Evolutionary conservation across 2,888 invertebrate genomes (phyloP).

Genomic region (Campaea margaritaria): DNA sequence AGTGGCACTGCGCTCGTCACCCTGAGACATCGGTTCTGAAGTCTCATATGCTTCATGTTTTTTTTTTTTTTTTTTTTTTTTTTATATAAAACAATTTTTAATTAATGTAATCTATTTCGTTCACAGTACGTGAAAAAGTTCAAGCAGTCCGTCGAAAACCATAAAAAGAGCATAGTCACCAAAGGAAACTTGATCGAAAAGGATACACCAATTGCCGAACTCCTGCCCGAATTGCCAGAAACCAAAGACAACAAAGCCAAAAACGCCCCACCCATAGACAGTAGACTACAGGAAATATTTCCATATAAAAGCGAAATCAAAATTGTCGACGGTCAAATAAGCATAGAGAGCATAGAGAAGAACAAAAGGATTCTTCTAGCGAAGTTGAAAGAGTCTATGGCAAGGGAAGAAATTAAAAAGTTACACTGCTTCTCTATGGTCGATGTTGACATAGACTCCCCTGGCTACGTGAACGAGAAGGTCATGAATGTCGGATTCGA

Average conservation of each 20-base stretch:
- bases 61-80: no score
- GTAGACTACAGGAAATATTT: conserved; percentile 57
- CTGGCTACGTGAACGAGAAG: conserved; percentile 68
- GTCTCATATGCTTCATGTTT: no score
- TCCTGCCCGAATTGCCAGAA: conserved; percentile 70
- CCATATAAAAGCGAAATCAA: conserved; percentile 58
- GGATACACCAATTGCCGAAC: conserved; percentile 53
- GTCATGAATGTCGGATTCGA: conserved; percentile 72
- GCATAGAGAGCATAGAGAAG: conserved; percentile 69
- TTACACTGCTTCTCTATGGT: conserved; percentile 79
- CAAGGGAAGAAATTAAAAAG: conserved; percentile 59
- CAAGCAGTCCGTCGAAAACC: conserved; percentile 58
- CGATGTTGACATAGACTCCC: conserved; percentile 72
- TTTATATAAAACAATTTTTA: not conserved
- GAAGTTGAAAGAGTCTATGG: conserved; percentile 55
- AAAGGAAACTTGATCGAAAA: conserved; percentile 60
- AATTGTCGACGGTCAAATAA: conserved; percentile 59
- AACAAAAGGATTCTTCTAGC: conserved; percentile 68
- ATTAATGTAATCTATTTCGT: conserved; percentile 7
- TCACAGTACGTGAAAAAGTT: conserved; percentile 74
- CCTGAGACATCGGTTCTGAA: no score
- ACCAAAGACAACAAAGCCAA: conserved; percentile 40
- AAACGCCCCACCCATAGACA: conserved; percentile 32
- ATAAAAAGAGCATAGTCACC: conserved; percentile 63
- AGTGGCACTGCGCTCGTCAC: no score